Base-by-base conservation (phyloP, 2,888 invertebrate species). In the Ligdia adustata region DNA sequence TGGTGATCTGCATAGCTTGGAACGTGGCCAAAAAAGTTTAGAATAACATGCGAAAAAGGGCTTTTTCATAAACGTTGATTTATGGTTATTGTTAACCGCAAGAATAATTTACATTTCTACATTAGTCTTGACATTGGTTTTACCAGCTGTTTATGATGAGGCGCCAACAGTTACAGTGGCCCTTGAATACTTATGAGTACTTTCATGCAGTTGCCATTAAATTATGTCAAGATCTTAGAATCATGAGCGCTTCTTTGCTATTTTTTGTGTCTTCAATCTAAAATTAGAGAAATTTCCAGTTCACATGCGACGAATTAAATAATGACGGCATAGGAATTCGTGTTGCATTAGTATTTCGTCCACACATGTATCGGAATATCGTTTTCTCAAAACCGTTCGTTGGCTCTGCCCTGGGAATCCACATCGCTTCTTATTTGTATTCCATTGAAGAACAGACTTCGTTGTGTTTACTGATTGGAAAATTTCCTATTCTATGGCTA, bases 321-420 rank as follows among this genome's bases (percentile, higher is more conserved):
- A 75, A 77, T 78, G 78, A 79, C 73, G 66, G 52, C 75, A 70
- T 67, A 71, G 82, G 87, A 82, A 88, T 87, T 83, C 69, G 74
- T 75, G 42, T 38, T 47, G 59, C 70, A 82, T 88, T 81, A 72
- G 75, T 78, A 89, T 82, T 82, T 75, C 55, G 69, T 64, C 41
- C 81, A 79, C 79, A 62, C 55, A 4, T 22, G 62, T 74, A 81
- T 82, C 66, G 75, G 84, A 82, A 87, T 86, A 87, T 82, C 78
- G 85, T 88, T 82, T 87, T 87, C 87, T 85, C 71, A 83, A 88
- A 87, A 88, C 83, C 78, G 85, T 86, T 84, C 77, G 73, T 80
- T 79, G 78, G 82, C 79, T 70, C 73, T 71, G 78, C 72, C 75
- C 75, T 79, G 83, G 81, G 87, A 85, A 88, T 76, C 64, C 71